phyloP scores from a whole-genome alignment of 2,113 vertebrate genomes.

The Paramormyrops kingsleyae region DNA sequence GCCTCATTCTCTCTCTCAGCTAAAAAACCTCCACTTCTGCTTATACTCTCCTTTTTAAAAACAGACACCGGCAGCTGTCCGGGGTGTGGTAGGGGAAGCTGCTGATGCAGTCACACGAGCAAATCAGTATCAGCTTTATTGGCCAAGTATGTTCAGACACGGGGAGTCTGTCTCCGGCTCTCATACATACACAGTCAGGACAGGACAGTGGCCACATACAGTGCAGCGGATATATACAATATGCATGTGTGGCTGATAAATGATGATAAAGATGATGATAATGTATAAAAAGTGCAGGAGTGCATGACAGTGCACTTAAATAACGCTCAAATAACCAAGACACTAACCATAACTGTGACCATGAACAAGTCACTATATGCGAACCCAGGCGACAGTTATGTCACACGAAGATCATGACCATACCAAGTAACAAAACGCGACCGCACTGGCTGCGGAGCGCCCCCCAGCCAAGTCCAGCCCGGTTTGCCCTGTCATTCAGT shows the following conservation, averaged over 20 bases:
- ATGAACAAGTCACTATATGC: neutral
- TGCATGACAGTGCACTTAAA: neutral
- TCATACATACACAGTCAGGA: too few relatives aligned
- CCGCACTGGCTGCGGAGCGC: neutral
- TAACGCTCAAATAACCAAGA: neutral
- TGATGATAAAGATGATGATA: neutral
- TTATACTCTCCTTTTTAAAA: neutral
- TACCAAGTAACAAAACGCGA: neutral
- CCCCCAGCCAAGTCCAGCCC: neutral
- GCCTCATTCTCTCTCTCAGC: neutral
- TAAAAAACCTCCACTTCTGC: neutral
- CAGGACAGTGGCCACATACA: neutral
- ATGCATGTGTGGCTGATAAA: neutral
- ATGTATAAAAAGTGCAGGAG: neutral
- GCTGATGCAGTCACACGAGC: neutral
- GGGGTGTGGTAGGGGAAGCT: neutral
- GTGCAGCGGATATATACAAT: neutral
- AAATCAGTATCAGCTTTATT: neutral
- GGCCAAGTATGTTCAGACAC: too few relatives aligned
- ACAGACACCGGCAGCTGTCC: neutral
- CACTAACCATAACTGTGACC: neutral
- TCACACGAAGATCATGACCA: neutral
- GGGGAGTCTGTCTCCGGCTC: too few relatives aligned
- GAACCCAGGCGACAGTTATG: neutral
- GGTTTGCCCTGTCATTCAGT: neutral